Evolutionary conservation across 1,140 invertebrate species (phyloP).

Genomic region (Pinna nobilis): DNA sequence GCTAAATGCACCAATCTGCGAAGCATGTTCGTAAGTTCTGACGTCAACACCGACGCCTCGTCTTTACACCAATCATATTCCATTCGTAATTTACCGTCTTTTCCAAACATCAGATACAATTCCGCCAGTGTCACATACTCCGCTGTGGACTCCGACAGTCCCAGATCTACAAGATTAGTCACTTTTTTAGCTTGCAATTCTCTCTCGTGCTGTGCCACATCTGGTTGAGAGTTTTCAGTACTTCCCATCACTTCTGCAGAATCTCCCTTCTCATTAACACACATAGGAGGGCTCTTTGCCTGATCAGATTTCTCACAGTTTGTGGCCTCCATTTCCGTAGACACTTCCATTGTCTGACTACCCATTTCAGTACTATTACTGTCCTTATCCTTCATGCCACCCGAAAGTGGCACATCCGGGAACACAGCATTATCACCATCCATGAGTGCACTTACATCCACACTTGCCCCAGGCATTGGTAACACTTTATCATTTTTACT

Average conservation of each 20-base stretch:
- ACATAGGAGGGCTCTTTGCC: background rate
- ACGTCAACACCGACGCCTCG: constrained; percentile 27
- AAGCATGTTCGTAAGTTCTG: constrained; percentile 61
- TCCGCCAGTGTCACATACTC: constrained; percentile 90
- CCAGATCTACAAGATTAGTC: constrained; percentile 77
- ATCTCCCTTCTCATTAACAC: background rate
- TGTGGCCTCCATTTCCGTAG: constrained; percentile 7
- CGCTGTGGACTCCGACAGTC: constrained; percentile 86
- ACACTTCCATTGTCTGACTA: constrained; percentile 29
- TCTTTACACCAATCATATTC: constrained; percentile 85
- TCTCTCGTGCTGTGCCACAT: too few relatives aligned
- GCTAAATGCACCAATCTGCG: constrained; percentile 65
- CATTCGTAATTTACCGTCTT: constrained; percentile 85
- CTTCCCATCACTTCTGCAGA: background rate
- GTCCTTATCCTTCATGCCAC: background rate
- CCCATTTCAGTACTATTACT: background rate
- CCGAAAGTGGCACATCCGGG: constrained; percentile 51
- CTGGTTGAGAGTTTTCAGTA: constrained; percentile 1
- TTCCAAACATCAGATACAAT: constrained; percentile 91
- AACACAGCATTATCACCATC: constrained; percentile 66
- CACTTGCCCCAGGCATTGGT: background rate
- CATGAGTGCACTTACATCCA: constrained; percentile 46
- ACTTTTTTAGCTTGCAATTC: constrained; percentile 31
- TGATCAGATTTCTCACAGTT: constrained; percentile 10
- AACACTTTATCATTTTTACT: background rate